Evolutionary conservation across 2,797 vertebrate genomes (phyloP).

Genomic region (Rhodeus uyekii): DNA sequence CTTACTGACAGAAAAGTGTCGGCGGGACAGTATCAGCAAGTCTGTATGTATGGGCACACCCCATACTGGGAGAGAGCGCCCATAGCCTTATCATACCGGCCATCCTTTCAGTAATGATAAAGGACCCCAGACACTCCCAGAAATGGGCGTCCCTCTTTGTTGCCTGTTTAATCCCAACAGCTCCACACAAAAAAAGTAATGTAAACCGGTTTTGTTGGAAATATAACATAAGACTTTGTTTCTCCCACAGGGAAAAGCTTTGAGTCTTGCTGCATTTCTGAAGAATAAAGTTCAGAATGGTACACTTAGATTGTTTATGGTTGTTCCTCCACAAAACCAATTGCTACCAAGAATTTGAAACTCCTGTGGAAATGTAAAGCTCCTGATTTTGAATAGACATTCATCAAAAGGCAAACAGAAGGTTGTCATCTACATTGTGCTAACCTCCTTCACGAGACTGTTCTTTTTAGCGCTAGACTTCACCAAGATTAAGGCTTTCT

Average conservation of each 20-base stretch:
- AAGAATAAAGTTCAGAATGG: neutral
- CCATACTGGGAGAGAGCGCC: constrained; percentile 37
- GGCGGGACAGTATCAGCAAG: constrained; percentile 42
- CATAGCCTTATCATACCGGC: constrained; percentile 72
- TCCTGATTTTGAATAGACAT: neutral
- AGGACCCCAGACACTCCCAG: constrained; percentile 70
- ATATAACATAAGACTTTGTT: neutral
- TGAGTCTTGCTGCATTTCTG: neutral
- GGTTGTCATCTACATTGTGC: neutral
- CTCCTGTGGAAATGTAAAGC: neutral
- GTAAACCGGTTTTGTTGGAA: constrained; percentile 40
- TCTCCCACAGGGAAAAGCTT: constrained; percentile 2
- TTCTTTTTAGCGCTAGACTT: neutral
- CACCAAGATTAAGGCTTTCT: neutral
- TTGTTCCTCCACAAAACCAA: neutral
- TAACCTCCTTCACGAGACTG: neutral
- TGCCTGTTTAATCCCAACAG: constrained; percentile 32
- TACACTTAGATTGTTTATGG: neutral
- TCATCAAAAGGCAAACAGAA: neutral
- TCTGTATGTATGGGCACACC: constrained; percentile 54
- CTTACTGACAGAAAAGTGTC: constrained; percentile 17
- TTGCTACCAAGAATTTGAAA: constrained; percentile 19
- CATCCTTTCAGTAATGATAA: constrained; percentile 72
- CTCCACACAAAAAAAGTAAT: neutral
- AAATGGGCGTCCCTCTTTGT: constrained; percentile 43